Conservation (phyloP, 2,797 vertebrate genomes). For the Xenentodon cancila region DNA sequence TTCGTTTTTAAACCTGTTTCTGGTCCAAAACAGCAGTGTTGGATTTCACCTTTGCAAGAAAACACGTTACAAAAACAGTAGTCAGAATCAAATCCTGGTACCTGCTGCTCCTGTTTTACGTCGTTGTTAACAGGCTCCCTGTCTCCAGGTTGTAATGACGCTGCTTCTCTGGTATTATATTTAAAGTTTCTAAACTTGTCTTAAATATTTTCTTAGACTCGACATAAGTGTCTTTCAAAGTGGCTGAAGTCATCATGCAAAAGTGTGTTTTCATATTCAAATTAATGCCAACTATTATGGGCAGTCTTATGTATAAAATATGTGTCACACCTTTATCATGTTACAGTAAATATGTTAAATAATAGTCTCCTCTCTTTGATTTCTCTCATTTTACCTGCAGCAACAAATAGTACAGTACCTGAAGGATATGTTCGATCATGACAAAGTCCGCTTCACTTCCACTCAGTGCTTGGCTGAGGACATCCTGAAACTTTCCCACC, state of each 20-base stretch:
- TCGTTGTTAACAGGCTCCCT: not conserved
- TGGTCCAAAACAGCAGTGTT: not conserved
- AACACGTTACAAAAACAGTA: not conserved
- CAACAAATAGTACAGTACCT: conserved; percentile 98
- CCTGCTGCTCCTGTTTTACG: too few relatives aligned
- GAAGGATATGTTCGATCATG: conserved; percentile 97
- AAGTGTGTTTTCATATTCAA: not conserved
- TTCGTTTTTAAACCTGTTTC: not conserved
- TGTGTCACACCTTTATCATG: not conserved
- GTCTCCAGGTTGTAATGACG: not conserved
- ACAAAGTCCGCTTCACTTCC: conserved; percentile 95
- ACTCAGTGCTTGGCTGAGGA: conserved; percentile 90
- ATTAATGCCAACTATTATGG: not conserved
- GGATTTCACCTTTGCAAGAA: not conserved
- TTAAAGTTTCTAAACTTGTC: too few relatives aligned
- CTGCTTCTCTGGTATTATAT: too few relatives aligned
- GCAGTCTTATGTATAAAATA: not conserved
- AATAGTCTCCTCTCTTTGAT: not conserved
- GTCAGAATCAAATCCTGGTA: not conserved
- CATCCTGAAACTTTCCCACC: conserved; percentile 92
- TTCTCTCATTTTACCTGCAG: conserved; percentile 70
- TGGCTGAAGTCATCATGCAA: not conserved
- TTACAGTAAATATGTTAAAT: too few relatives aligned
- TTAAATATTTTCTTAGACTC: not conserved
- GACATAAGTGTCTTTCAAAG: not conserved